Base-by-base conservation (phyloP, 2,888 invertebrate genomes). In the Ctenicera cuprea region DNA sequence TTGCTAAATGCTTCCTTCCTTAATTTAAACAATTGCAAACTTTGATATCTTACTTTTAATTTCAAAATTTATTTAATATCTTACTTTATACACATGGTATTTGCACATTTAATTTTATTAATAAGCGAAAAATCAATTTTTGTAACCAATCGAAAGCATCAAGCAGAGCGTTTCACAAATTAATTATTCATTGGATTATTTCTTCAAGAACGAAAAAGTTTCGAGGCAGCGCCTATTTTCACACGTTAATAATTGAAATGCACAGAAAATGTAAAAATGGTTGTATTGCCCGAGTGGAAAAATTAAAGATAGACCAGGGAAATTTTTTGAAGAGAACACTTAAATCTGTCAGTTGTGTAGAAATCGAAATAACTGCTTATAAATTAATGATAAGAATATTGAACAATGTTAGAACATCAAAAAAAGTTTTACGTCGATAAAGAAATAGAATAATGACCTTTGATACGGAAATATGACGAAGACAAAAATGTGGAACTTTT, bases 111-210 rank as follows among this genome's bases (percentile, higher is more conserved):
- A 26, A 26, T 26, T 26, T 26, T 2, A 33, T 33, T 5, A 33
- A 9, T 1, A 33, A 33, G 9, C 7, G 9, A 1, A 33, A 65
- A 48, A 52, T 18, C 50, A 30, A 54, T 50, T 50, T 65, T 52
- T 65, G 50, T 48, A 22, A 16, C 67, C 48, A 68, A 68, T 48
- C 45, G 33, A 37, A 68, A 14, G 9, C 33, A 8, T 57, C 59
- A 68, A 57, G 43, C 67, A 41, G 16, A 57, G 30, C 67, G 18
- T 59, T 67, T 67, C 59, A 43, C 45, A 59, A 68, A 59, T 68
- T 30, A 68, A 67, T 67, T 43, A 12, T 67, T 67, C 22, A 67
- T 57, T 18, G 12, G 12, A 50, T 30, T 65, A n/a, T 50, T 52
- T 65, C 18, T 43, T 16, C 22, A 12, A 63, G 48, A 7, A 48